Base-by-base conservation (phyloP, 2,888 invertebrate species). In the Bombylius major region DNA sequence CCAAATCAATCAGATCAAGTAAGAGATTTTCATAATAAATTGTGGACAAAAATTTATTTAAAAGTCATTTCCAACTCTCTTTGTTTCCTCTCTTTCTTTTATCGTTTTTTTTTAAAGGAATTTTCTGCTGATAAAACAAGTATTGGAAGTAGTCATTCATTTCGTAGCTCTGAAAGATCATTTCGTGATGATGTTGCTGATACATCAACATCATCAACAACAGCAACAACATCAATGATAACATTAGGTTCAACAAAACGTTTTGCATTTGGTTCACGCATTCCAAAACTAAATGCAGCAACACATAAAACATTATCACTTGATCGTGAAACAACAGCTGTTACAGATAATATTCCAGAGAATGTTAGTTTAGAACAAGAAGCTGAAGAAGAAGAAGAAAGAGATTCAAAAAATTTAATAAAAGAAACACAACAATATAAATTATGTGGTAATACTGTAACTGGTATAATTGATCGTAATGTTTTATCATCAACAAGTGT, bases 71-170 rank as follows among this genome's bases (percentile, higher is more conserved):
- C 44, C 23, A 23, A 2, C 3, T 23, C 3, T 23, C 23, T 23
- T 23, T 42, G 1, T 42, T 42, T 42, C 5, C 8, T 42, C 11
- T 11, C 12, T 42, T 42, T 42, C 12, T 42, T 42, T 42, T 23
- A 23, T 23, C 23, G 51, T 47, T 31, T 47, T 55, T 53, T 33
- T 49, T 58, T 60, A 23, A 32, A 66, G 66, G 66, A 66, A 51
- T 58, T 60, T 39, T 59, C 58, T 51, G 63, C 64, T 23, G 67
- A 67, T 47, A 67, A 67, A 58, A 60, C 66, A 36, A 67, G 67
- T 58, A 61, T 67, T n/a, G 60, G 65, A 13, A 65, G 67, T 51
- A 63, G 63, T 56, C 63, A 65, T 46, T 66, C 66, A 58, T 65
- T 64, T 60, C 64, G 65, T 42, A 64, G 65, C 44, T 65, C 66